Conservation (phyloP, 2,797 vertebrate species). For the Sitta carolinensis region DNA sequence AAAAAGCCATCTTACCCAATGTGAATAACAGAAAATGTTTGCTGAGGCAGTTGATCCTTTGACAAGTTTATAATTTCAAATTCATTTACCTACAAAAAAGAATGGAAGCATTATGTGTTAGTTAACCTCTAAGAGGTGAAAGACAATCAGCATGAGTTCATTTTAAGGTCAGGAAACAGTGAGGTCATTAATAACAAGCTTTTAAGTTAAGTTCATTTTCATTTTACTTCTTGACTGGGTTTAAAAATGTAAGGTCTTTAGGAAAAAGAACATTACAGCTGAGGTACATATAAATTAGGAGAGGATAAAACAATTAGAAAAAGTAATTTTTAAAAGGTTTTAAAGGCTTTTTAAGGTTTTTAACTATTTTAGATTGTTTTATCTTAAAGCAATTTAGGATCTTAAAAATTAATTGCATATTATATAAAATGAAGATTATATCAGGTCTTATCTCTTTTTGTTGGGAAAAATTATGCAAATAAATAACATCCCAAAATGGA, state of each 20-base stretch:
- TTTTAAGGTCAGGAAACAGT: neutral
- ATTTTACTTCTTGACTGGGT: neutral
- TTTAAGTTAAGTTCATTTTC: neutral
- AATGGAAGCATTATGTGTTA: neutral
- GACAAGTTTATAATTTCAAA: constrained; percentile 39
- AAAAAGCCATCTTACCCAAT: constrained; percentile 19
- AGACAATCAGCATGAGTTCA: neutral
- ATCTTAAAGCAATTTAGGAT: neutral
- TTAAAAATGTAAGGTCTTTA: constrained; percentile 14
- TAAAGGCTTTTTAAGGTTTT: neutral
- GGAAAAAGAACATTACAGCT: neutral
- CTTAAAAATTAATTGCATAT: neutral
- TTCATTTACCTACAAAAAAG: constrained; percentile 10
- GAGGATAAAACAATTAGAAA: neutral
- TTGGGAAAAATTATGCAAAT: neutral
- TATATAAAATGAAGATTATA: neutral
- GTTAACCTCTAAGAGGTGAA: constrained; percentile 36
- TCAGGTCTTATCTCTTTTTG: neutral
- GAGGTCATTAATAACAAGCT: neutral
- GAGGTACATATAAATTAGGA: neutral
- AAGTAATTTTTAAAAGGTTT: neutral
- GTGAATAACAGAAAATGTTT: constrained; percentile 28
- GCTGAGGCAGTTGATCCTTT: neutral
- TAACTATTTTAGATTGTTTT: neutral
- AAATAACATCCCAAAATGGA: neutral